A percentile compares a stretch with the other conserved stretches of the same genome.
Evolutionary conservation across 2,888 invertebrate species (phyloP).

Genomic region (Dascillus cervinus): DNA sequence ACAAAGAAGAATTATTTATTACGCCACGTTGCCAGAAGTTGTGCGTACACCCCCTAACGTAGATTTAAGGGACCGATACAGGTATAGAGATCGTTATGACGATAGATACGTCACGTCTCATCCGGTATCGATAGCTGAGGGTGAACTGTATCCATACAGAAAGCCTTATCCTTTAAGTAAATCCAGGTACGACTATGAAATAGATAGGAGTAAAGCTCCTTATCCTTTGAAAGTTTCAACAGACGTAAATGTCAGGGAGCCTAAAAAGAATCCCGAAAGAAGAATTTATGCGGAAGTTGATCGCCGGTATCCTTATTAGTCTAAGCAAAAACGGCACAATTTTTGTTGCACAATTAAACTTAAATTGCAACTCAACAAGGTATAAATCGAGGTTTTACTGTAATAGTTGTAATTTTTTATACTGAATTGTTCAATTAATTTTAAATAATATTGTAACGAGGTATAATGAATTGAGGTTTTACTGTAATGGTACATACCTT

Average conservation of each 20-base stretch:
- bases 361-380: too few species aligned
- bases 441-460: too few species aligned
- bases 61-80: slow-evolving; percentile 49
- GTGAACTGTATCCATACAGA: slow-evolving; percentile 20
- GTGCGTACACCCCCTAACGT: slow-evolving; percentile 54
- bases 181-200: slow-evolving; percentile 23
- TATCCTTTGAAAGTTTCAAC: slow-evolving; percentile 37
- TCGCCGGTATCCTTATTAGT: slow-evolving; percentile 30
- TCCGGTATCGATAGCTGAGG: slow-evolving; percentile 15
- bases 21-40: slow-evolving; percentile 62
- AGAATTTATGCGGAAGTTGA: slow-evolving; percentile 37
- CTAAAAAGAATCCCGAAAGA: slow-evolving; percentile 39
- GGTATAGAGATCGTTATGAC: slow-evolving; percentile 19
- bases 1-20: slow-evolving; percentile 60
- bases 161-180: slow-evolving; percentile 20
- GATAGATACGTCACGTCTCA: slow-evolving; percentile 20
- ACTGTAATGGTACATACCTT: too few species aligned
- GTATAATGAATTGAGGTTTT: too few species aligned
- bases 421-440: too few species aligned
- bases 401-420: too few species aligned
- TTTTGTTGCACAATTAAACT: too few species aligned
- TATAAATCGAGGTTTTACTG: too few species aligned
- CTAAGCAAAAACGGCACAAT: too few species aligned
- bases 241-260: slow-evolving; percentile 36
- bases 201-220: slow-evolving; percentile 22